Evolutionary conservation across 53 echinoderm and acorn worm genomes (phyloP).

Genomic region (Paelopatides confundens): DNA sequence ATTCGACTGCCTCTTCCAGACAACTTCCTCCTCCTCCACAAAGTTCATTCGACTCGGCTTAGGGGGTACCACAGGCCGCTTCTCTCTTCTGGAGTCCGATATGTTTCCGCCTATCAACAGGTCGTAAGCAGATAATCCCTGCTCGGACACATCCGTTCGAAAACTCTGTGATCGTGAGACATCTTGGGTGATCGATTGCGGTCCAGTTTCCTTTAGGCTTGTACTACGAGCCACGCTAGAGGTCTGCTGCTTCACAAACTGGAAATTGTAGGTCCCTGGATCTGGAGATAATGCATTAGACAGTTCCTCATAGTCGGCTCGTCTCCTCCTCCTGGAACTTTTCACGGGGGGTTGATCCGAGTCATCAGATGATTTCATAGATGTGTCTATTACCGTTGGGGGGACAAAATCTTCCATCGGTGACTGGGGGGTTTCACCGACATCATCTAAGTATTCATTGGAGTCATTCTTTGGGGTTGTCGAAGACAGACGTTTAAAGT

Average conservation of each 20-base stretch:
- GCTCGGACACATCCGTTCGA: slow-evolving; percentile 56
- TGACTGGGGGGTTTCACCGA: neutral
- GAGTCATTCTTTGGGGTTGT: slow-evolving; percentile 50
- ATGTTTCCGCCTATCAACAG: slow-evolving; percentile 79
- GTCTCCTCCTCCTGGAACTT: neutral
- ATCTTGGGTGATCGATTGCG: slow-evolving; percentile 6
- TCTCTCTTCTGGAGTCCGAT: neutral
- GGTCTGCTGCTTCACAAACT: neutral
- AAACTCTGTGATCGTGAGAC: slow-evolving; percentile 60
- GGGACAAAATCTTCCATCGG: neutral
- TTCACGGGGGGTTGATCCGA: neutral
- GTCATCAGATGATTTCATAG: neutral
- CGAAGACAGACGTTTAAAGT: slow-evolving; percentile 65
- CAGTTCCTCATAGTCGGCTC: slow-evolving; percentile 75
- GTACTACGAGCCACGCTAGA: slow-evolving; percentile 57
- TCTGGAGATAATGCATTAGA: slow-evolving; percentile 75
- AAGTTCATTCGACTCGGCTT: slow-evolving; percentile 49
- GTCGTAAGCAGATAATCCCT: slow-evolving; percentile 76
- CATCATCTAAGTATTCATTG: slow-evolving; percentile 62
- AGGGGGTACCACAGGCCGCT: slow-evolving; percentile 45
- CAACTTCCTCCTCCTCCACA: neutral
- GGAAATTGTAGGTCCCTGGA: slow-evolving; percentile 42
- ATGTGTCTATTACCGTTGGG: neutral
- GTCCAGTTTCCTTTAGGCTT: slow-evolving; percentile 61
- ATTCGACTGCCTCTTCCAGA: neutral